Percentiles rank a stretch among this genome's conserved stretches.
phyloP scores from a whole-genome alignment of 2,888 invertebrate species.

The Philaethria dido region DNA sequence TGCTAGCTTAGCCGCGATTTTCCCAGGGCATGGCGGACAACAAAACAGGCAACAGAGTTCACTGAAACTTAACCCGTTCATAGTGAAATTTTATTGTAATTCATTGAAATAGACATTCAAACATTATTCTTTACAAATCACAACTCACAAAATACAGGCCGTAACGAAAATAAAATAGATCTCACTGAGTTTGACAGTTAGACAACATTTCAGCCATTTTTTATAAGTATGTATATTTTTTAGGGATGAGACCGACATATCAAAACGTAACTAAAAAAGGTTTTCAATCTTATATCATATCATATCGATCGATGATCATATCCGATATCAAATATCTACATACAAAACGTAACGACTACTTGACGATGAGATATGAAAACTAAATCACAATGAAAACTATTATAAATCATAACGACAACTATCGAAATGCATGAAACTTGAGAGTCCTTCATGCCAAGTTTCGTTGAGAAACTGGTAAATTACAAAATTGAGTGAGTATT shows the following conservation, averaged over 20 bases:
- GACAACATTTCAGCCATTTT: conserved; percentile 79
- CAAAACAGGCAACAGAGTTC: conserved; percentile 99
- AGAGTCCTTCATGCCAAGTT: conserved; percentile 41
- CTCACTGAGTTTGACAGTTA: conserved; percentile 80
- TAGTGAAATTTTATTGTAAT: conserved; percentile 66
- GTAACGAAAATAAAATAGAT: conserved; percentile 80
- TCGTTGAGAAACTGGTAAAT: conserved; percentile 23
- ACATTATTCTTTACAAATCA: conserved; percentile 76
- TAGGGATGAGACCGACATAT: conserved; percentile 36
- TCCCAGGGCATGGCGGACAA: conserved; percentile 99
- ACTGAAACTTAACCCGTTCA: conserved; percentile 90
- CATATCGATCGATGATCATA: no score
- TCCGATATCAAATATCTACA: no score
- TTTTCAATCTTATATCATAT: no score
- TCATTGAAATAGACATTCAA: conserved; percentile 61
- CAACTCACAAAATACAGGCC: conserved; percentile 76
- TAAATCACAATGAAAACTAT: no score
- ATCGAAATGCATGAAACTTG: no score
- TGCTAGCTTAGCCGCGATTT: conserved; percentile 99
- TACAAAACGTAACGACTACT: no score
- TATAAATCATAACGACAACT: no score
- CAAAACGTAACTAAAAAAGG: no score
- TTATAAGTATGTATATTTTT: conserved; percentile 44
- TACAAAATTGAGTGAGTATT: no score
- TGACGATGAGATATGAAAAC: no score